Evolutionary conservation across 2,888 invertebrate genomes (phyloP).

Genomic region (Morinoia aosen): DNA sequence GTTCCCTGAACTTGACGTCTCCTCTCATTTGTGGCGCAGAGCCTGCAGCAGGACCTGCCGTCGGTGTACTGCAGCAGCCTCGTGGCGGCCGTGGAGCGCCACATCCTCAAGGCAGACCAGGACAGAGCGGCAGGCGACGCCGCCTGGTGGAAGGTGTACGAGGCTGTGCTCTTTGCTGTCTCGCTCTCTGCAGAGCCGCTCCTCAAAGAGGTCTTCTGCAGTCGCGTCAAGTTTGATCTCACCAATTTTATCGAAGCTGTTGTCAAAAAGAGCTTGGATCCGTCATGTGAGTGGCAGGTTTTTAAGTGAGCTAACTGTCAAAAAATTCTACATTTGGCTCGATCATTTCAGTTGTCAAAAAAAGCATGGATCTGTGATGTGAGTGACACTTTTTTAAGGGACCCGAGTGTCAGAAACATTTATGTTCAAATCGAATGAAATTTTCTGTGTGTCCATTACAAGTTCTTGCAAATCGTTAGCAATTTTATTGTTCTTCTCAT

Average conservation of each 20-base stretch:
- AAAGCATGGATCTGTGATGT: conserved; percentile 74
- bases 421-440: too few species aligned
- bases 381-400: conserved; percentile 60
- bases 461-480: too few species aligned
- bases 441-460: too few species aligned
- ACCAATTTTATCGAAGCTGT: conserved; percentile 72
- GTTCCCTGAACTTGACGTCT: not conserved
- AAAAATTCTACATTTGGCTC: too few species aligned
- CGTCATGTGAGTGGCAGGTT: conserved; percentile 71
- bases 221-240: conserved; percentile 67
- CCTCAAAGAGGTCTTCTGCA: conserved; percentile 61
- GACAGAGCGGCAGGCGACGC: conserved; percentile 73
- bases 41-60: conserved; percentile 73
- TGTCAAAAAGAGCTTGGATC: conserved; percentile 74
- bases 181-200: conserved; percentile 74
- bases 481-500: too few species aligned
- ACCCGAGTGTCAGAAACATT: too few species aligned
- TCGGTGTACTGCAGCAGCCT: conserved; percentile 75
- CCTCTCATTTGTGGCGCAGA: not conserved
- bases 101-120: conserved; percentile 76
- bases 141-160: conserved; percentile 80
- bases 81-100: conserved; percentile 76
- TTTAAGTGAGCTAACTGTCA: too few species aligned
- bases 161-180: conserved; percentile 78
- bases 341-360: conserved; percentile 75